phyloP scores from a whole-genome alignment of 2,797 vertebrate genomes.

The Pseudocheirus occidentalis region DNA sequence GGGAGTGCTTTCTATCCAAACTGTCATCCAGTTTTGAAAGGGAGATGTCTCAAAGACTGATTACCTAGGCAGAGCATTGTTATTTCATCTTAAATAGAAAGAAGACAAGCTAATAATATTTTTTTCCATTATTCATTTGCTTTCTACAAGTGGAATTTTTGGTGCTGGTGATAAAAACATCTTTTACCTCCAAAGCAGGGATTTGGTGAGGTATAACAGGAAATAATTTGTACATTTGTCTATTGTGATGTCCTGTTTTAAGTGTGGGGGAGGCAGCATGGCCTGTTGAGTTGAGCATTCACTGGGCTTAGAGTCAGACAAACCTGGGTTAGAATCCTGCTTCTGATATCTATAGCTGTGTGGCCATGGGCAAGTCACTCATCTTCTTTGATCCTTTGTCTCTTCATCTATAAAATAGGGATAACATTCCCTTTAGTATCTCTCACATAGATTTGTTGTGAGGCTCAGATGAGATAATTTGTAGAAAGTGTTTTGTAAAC shows the following conservation, averaged over 20 bases:
- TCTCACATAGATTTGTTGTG: background rate
- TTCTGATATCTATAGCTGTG: background rate
- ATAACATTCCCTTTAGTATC: background rate
- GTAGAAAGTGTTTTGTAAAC: background rate
- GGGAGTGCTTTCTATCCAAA: constrained; percentile 30
- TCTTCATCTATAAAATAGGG: background rate
- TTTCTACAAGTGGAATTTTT: constrained; percentile 37
- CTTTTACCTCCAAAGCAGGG: background rate
- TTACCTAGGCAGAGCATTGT: background rate
- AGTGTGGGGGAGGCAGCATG: constrained; percentile 14
- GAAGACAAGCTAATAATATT: background rate
- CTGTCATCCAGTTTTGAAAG: constrained; percentile 11
- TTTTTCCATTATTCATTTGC: constrained; percentile 51
- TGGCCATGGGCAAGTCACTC: background rate
- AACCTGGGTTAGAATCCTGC: background rate
- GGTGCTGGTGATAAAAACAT: background rate
- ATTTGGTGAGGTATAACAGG: background rate
- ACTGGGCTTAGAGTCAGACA: background rate
- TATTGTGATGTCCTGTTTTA: background rate
- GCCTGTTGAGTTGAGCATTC: background rate
- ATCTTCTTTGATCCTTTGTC: background rate
- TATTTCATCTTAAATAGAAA: constrained; percentile 61
- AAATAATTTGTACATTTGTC: background rate
- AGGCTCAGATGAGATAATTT: background rate
- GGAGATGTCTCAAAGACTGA: background rate